A percentile compares a stretch with the other conserved stretches of the same genome.
Conservation (phyloP, 2,888 invertebrate species). For the Eupithecia tripunctaria region DNA sequence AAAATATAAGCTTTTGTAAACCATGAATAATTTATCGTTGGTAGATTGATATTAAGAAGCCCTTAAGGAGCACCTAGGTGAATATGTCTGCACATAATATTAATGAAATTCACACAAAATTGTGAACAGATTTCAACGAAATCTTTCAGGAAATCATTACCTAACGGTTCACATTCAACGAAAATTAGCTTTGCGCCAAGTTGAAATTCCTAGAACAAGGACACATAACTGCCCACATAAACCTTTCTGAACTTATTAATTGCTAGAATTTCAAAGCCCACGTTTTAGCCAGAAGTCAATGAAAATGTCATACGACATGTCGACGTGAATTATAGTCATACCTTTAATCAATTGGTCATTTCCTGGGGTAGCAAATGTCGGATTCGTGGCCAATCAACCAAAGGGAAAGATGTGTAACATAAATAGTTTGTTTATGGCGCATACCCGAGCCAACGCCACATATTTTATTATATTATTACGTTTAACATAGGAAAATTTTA, state of each 20-base stretch:
- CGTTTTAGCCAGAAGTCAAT: constrained; percentile 25
- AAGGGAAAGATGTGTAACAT: not conserved
- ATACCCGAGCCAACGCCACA: no score
- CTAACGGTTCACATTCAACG: not conserved
- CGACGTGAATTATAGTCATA: constrained; percentile 39
- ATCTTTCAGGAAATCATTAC: not conserved
- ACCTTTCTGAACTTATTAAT: not conserved
- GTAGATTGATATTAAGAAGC: not conserved
- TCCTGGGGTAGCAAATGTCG: constrained; percentile 37
- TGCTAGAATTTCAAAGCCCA: not conserved
- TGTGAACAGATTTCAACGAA: not conserved
- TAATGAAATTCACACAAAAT: not conserved
- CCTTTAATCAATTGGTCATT: constrained; percentile 35
- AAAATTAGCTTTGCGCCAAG: not conserved
- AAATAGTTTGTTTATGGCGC: no score
- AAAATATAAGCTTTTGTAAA: not conserved
- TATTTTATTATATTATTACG: no score
- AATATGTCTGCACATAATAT: not conserved
- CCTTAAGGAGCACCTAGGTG: not conserved
- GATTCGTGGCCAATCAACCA: constrained; percentile 5
- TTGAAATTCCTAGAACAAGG: not conserved
- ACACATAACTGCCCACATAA: not conserved
- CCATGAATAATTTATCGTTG: not conserved
- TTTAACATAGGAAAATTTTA: no score
- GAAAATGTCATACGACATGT: constrained; percentile 39